phyloP scores from a whole-genome alignment of 2,797 vertebrate species.

The Eidolon dupreanum region DNA sequence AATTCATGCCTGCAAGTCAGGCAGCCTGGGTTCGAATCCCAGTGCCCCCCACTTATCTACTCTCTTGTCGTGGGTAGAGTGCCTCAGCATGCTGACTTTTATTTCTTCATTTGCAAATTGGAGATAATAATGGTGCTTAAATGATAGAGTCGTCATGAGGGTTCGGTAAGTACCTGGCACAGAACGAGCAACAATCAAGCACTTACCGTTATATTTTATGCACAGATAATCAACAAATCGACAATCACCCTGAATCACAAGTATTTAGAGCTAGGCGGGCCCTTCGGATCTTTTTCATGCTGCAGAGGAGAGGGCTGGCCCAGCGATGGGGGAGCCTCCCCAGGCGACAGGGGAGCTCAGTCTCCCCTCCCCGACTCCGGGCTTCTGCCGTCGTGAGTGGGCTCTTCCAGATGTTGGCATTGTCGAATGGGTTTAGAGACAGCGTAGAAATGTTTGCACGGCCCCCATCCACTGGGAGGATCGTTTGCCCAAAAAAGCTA shows the following conservation, averaged over 20 bases:
- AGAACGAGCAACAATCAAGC: background rate
- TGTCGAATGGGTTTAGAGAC: background rate
- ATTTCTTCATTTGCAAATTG: background rate
- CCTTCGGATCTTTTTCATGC: background rate
- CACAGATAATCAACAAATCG: background rate
- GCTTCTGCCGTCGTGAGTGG: background rate
- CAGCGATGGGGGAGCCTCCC: too few species aligned
- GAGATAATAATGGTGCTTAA: background rate
- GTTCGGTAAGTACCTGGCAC: background rate
- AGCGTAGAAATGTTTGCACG: background rate
- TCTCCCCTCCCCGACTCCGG: background rate
- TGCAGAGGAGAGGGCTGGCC: background rate
- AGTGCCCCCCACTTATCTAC: accelerated
- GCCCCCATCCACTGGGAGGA: background rate
- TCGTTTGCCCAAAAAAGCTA: background rate
- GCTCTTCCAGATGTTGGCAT: background rate
- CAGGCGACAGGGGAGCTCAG: background rate
- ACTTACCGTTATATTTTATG: background rate
- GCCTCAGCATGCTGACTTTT: background rate
- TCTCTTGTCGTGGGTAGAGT: background rate
- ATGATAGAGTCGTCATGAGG: background rate
- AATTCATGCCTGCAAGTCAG: background rate
- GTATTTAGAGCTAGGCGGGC: background rate
- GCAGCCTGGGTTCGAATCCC: background rate
- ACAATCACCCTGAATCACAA: background rate